phyloP scores from a whole-genome alignment of 2,888 invertebrate genomes.

The Polietes domitor region DNA sequence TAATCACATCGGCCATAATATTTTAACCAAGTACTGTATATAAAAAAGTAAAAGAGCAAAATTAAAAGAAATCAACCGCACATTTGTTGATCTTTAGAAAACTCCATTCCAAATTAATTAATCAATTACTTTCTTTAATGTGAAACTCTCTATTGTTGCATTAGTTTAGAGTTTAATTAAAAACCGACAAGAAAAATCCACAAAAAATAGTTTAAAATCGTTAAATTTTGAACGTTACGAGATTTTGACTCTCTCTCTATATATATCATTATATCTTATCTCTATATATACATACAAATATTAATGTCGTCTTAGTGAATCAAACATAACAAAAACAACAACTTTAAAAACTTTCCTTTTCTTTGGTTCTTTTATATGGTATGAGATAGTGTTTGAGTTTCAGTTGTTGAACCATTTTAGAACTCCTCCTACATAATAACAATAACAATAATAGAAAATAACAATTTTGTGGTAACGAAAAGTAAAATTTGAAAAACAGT shows the following conservation, averaged over 20 bases:
- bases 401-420: slow-evolving; percentile 45
- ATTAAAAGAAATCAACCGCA: neutral
- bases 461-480: slow-evolving; percentile 19
- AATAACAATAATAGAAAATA: no score
- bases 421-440: slow-evolving; percentile 21
- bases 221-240: slow-evolving; percentile 29
- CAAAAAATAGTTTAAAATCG: neutral
- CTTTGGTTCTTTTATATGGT: neutral
- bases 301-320: slow-evolving; percentile 37
- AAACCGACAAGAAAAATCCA: neutral
- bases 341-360: neutral
- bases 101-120: neutral
- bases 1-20: slow-evolving; percentile 25
- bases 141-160: no score
- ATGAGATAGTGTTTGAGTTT: slow-evolving; percentile 49
- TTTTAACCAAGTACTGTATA: slow-evolving; percentile 17
- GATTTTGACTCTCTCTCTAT: neutral
- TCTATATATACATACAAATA: neutral
- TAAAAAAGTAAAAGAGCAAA: neutral
- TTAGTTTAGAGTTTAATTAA: no score
- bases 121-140: neutral
- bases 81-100: slow-evolving; percentile 6
- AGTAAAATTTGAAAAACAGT: slow-evolving; percentile 71
- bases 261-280: neutral
- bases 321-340: neutral